phyloP scores from a whole-genome alignment of 1,140 invertebrate species.

The Cherax destructor region DNA sequence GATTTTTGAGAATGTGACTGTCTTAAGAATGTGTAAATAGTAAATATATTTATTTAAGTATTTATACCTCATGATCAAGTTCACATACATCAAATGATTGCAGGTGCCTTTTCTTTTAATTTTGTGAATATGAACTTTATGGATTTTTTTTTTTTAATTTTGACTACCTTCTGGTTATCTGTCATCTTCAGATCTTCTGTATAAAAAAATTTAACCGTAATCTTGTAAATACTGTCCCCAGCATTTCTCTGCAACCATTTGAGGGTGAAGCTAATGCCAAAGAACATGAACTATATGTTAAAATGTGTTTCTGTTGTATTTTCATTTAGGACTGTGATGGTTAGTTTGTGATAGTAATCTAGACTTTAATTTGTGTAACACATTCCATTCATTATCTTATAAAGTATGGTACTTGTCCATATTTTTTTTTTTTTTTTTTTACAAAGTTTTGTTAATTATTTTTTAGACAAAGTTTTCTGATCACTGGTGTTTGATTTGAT shows the following conservation, averaged over 20 bases:
- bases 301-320: conserved; percentile 31
- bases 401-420: conserved; percentile 14
- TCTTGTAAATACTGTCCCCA: not conserved
- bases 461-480: not conserved
- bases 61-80: conserved; percentile 42
- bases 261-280: conserved; percentile 38
- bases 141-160: not conserved
- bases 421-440: not conserved
- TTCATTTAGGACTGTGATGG: conserved; percentile 38
- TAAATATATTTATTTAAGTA: conserved; percentile 41
- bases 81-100: conserved; percentile 25
- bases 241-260: conserved; percentile 25
- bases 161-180: not conserved
- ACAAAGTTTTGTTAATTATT: conserved; percentile 23
- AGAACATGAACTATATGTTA: conserved; percentile 20
- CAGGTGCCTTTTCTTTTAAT: not conserved
- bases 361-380: conserved; percentile 6
- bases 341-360: conserved; percentile 37
- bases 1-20: conserved; percentile 34
- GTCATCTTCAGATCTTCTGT: not conserved
- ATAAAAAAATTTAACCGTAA: not conserved
- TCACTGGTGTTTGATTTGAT: conserved; percentile 1
- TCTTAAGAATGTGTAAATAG: conserved; percentile 29
- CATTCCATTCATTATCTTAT: conserved; percentile 27
- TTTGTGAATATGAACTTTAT: not conserved